Conservation (phyloP, 2,888 invertebrate species). For the Zygogramma bicolorata region DNA sequence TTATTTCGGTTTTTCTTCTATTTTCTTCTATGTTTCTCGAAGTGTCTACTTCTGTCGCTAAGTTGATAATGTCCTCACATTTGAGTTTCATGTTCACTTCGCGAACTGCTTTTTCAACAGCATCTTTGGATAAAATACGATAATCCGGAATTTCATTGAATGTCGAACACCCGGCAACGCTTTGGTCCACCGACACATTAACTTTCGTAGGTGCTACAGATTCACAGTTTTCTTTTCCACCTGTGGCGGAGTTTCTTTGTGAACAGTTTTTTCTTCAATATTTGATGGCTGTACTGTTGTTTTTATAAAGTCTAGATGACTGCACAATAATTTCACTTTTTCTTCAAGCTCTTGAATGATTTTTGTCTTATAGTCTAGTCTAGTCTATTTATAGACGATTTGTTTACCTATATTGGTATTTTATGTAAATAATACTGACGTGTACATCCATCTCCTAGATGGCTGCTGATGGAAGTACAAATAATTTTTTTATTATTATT, state of each 20-base stretch:
- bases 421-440: no score
- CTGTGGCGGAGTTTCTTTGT: neutral
- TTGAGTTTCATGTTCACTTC: constrained; percentile 2
- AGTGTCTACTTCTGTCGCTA: neutral
- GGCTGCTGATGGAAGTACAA: no score
- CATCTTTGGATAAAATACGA: neutral
- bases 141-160: neutral
- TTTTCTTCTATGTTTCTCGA: neutral
- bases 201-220: neutral
- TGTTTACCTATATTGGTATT: no score
- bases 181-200: neutral
- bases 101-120: neutral
- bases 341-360: neutral
- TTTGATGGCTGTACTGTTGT: neutral
- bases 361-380: no score
- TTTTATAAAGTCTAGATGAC: neutral
- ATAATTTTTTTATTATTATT: no score
- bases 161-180: neutral
- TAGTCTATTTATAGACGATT: no score
- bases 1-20: neutral
- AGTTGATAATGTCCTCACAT: neutral
- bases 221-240: neutral
- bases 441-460: no score
- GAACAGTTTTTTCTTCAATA: neutral
- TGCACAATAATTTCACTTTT: neutral